Evolutionary conservation across 2,888 invertebrate genomes (phyloP).

Genomic region (Automeris io): DNA sequence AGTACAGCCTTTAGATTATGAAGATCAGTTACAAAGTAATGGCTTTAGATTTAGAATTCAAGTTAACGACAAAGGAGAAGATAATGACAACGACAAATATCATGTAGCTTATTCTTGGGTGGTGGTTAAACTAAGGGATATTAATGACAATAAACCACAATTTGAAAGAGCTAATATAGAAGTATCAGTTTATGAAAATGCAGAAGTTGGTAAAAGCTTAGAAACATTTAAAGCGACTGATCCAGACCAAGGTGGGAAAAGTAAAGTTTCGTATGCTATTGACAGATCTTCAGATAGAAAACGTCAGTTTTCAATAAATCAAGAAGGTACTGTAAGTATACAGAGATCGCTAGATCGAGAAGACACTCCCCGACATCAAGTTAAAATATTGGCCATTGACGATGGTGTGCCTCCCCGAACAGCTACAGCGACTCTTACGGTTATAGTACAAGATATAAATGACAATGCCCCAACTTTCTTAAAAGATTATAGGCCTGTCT

Average conservation of each 20-base stretch:
- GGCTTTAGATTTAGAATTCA: constrained; percentile 97
- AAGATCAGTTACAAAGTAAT: constrained; percentile 95
- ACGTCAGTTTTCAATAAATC: constrained; percentile 95
- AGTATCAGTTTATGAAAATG: constrained; percentile 93
- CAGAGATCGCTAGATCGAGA: constrained; percentile 95
- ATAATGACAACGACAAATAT: constrained; percentile 97
- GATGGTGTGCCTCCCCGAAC: constrained; percentile 95
- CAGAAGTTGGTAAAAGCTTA: constrained; percentile 91
- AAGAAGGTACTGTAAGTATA: constrained; percentile 96
- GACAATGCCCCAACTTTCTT: constrained; percentile 96
- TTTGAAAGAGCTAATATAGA: constrained; percentile 96
- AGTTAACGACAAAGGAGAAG: constrained; percentile 96
- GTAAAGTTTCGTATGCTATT: constrained; percentile 93
- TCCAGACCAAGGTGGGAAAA: constrained; percentile 96
- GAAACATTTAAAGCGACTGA: constrained; percentile 97
- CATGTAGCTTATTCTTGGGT: constrained; percentile 98
- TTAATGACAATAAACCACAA: constrained; percentile 98
- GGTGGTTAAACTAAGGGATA: constrained; percentile 93
- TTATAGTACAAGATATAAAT: constrained; percentile 96
- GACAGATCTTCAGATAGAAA: constrained; percentile 95
- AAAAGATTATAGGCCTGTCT: constrained; percentile 93
- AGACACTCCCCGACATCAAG: constrained; percentile 96
- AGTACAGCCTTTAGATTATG: constrained; percentile 96
- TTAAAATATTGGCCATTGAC: constrained; percentile 96
- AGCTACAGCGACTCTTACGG: constrained; percentile 94